These are phyloP conservation scores for Hirudinaria manillensis DNA, from an alignment of 2,888 invertebrate species.

Conservation along the genomic window DNA sequence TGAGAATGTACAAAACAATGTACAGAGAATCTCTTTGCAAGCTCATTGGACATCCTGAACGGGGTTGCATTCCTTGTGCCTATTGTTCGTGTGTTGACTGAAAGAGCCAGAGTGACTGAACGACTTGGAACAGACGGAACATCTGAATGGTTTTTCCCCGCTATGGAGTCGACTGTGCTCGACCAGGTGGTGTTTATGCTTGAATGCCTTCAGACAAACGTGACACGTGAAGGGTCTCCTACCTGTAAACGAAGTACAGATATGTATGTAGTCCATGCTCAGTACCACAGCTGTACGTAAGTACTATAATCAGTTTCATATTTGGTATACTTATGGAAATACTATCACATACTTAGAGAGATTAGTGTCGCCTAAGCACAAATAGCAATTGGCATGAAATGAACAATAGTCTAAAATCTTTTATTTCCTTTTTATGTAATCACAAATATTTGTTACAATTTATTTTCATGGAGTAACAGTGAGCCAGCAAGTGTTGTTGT, in stretches of 20 bases:
- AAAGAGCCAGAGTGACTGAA: constrained; percentile 94
- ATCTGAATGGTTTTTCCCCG: constrained; percentile 78
- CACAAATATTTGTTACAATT: no score
- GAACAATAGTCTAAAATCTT: not conserved
- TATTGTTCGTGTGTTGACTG: constrained; percentile 99
- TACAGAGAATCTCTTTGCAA: constrained; percentile 12
- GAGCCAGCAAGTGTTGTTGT: no score
- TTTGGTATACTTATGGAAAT: no score
- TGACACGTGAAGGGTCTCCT: constrained; percentile 96
- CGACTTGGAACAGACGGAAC: constrained; percentile 94
- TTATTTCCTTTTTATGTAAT: no score
- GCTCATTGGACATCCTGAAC: not conserved
- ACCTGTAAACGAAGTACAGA: constrained; percentile 61
- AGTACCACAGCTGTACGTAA: no score
- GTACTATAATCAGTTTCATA: no score
- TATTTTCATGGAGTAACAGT: no score
- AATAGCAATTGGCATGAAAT: not conserved
- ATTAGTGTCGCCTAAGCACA: not conserved
- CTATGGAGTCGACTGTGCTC: constrained; percentile 97
- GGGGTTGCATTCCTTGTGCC: constrained; percentile 81
- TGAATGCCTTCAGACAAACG: constrained; percentile 95
- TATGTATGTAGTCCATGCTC: no score
- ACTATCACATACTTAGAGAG: no score
- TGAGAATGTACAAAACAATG: not conserved
- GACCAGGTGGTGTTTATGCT: constrained; percentile 98